A percentile compares a stretch with the other conserved stretches of the same genome.
These are phyloP conservation scores for Prosapia bicincta DNA, from an alignment of 2,888 invertebrate genomes.

Conservation along the genomic window DNA sequence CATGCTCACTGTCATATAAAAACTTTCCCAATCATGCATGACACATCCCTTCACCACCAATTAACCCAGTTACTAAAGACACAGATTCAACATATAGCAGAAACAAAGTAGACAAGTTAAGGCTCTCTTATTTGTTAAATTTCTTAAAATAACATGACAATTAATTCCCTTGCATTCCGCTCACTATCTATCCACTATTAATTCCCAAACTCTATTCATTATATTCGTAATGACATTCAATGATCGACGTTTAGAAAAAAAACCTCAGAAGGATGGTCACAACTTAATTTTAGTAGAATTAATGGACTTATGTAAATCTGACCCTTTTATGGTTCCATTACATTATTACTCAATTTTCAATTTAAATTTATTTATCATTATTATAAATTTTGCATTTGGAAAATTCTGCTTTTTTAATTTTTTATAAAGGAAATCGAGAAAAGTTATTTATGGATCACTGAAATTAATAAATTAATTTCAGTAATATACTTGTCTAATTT, in stretches of 20 bases:
- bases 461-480: too few species aligned
- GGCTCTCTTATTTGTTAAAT: neutral
- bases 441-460: too few species aligned
- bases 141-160: neutral
- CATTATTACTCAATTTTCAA: too few species aligned
- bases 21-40: neutral
- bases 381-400: too few species aligned
- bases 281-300: too few species aligned
- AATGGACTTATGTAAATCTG: too few species aligned
- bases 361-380: too few species aligned
- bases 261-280: too few species aligned
- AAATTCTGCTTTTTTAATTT: too few species aligned
- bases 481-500: too few species aligned
- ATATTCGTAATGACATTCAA: neutral
- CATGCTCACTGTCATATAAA: neutral
- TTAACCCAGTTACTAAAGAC: neutral
- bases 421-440: too few species aligned
- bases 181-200: neutral
- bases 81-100: neutral
- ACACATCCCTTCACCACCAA: neutral
- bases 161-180: neutral
- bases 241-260: neutral
- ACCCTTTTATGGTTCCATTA: too few species aligned
- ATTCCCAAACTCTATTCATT: neutral
- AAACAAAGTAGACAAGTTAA: neutral